A percentile compares a stretch with the other conserved stretches of the same genome.
These are phyloP conservation scores for Chalcosyrphus nemorum DNA, from an alignment of 2,888 invertebrate genomes.

Conservation along the genomic window DNA sequence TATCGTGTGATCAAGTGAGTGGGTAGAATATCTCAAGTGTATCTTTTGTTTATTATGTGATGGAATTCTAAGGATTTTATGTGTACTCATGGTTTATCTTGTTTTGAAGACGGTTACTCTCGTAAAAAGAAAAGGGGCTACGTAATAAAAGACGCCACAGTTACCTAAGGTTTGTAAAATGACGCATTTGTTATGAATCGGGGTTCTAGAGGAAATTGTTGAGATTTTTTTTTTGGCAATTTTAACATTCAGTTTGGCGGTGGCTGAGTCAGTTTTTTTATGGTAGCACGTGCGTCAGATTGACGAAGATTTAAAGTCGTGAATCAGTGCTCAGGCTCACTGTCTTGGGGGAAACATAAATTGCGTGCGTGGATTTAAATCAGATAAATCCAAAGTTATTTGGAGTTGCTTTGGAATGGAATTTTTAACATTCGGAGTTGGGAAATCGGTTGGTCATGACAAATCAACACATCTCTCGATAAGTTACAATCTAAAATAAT, in stretches of 20 bases:
- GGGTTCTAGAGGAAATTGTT: conserved; percentile 7
- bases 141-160: background rate
- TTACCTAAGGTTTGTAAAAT: background rate
- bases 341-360: background rate
- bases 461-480: too few relatives aligned
- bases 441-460: too few relatives aligned
- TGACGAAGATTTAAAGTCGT: background rate
- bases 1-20: background rate
- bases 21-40: background rate
- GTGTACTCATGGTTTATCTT: conserved; percentile 8
- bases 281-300: conserved; percentile 5
- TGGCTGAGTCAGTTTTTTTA: conserved; percentile 8
- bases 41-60: conserved; percentile 8
- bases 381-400: background rate
- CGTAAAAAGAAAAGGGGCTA: conserved; percentile 12
- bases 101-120: conserved; percentile 15
- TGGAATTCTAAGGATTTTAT: conserved; percentile 28
- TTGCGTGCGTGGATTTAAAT: background rate
- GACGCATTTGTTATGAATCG: background rate
- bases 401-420: background rate
- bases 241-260: conserved; percentile 2
- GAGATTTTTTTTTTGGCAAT: conserved; percentile 23
- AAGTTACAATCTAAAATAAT: too few relatives aligned
- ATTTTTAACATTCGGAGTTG: background rate
- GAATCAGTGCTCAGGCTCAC: background rate